phyloP scores from a whole-genome alignment of 2,888 invertebrate species.

The Idaea dimidiata region DNA sequence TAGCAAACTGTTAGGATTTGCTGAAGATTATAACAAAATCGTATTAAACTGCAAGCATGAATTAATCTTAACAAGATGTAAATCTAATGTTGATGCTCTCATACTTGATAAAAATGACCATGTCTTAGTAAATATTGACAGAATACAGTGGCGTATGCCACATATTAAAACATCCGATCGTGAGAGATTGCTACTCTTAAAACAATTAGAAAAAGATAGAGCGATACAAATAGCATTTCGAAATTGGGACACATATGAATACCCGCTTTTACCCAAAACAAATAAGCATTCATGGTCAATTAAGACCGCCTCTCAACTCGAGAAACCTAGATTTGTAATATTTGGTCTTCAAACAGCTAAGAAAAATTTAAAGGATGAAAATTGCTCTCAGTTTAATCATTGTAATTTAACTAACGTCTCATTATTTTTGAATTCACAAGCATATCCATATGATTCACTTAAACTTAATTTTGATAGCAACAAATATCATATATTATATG shows the following conservation, averaged over 20 bases:
- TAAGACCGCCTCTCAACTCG: conserved; percentile 38
- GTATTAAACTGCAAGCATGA: conserved; percentile 54
- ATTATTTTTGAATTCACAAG: conserved; percentile 36
- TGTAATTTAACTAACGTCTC: conserved; percentile 45
- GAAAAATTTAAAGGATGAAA: conserved; percentile 33
- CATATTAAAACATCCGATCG: conserved; percentile 23
- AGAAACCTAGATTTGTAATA: conserved; percentile 51
- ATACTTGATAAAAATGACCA: conserved; percentile 14
- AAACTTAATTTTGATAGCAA: conserved; percentile 27
- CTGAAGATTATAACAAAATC: conserved; percentile 43
- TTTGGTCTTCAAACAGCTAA: conserved; percentile 48
- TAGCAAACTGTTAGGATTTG: conserved; percentile 17
- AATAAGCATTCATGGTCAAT: conserved; percentile 41
- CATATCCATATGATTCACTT: conserved; percentile 34
- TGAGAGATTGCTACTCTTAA: conserved; percentile 13
- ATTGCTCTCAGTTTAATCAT: conserved; percentile 32
- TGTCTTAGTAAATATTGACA: conserved; percentile 21
- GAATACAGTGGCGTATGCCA: conserved; percentile 20
- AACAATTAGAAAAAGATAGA: conserved; percentile 28
- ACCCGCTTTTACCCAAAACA: conserved; percentile 42
- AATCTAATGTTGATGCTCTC: conserved; percentile 35
- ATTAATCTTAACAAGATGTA: conserved; percentile 41
- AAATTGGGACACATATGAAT: conserved; percentile 39
- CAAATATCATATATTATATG: conserved; percentile 32
- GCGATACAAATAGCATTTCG: conserved; percentile 35